These are phyloP conservation scores for Chironomus tentans DNA, from an alignment of 2,888 invertebrate genomes.

Conservation along the genomic window DNA sequence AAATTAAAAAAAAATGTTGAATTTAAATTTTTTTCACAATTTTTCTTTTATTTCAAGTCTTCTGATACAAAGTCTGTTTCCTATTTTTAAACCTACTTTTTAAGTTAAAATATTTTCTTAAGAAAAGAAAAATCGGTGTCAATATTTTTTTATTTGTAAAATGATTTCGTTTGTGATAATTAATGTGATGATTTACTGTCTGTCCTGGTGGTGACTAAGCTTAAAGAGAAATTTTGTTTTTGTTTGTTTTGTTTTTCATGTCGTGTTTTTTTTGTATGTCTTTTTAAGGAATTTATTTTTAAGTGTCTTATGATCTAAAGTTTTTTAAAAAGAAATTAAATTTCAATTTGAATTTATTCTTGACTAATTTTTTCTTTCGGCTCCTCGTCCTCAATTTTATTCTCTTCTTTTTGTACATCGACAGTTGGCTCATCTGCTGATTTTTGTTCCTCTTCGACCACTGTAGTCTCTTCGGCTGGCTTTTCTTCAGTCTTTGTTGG, in stretches of 20 bases:
- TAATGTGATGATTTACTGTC: not conserved
- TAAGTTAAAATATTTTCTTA: not conserved
- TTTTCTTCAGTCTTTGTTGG: slow-evolving; percentile 8
- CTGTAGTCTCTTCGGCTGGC: not conserved
- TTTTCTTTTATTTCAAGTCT: not conserved
- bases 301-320: not conserved
- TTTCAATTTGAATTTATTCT: slow-evolving; percentile 10
- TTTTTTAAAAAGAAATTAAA: not conserved
- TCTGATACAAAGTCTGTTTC: not conserved
- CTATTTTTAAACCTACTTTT: not conserved
- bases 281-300: not conserved
- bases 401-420: slow-evolving; percentile 15
- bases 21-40: not conserved
- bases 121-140: not conserved
- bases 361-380: slow-evolving; percentile 14
- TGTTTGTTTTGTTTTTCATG: too few relatives aligned
- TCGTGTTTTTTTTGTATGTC: not conserved
- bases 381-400: not conserved
- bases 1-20: not conserved
- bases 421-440: not conserved
- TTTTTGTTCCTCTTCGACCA: not conserved
- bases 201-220: not conserved
- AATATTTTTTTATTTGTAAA: not conserved
- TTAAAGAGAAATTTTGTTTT: not conserved
- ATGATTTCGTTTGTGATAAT: not conserved